phyloP scores from a whole-genome alignment of 1,140 invertebrate species.

The Maniola jurtina region DNA sequence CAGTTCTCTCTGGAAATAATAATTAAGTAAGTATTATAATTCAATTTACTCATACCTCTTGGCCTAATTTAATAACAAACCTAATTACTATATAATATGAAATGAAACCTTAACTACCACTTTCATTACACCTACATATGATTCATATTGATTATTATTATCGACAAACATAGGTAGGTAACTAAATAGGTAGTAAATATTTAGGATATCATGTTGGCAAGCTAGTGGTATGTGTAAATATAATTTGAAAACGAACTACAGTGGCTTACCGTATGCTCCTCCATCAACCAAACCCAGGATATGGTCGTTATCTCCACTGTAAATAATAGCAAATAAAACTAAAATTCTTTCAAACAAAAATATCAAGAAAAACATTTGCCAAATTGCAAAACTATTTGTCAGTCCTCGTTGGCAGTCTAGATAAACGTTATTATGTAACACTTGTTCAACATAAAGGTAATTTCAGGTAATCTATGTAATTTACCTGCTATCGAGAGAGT shows the following conservation, averaged over 20 bases:
- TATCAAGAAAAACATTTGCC: slow-evolving; percentile 44
- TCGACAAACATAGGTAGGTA: not conserved
- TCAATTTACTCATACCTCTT: slow-evolving; percentile 52
- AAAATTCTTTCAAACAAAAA: slow-evolving; percentile 36
- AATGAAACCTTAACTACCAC: not conserved
- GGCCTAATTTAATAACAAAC: slow-evolving; percentile 13
- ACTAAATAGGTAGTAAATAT: too few relatives aligned
- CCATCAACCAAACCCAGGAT: slow-evolving; percentile 72
- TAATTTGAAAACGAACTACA: slow-evolving; percentile 20
- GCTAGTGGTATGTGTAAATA: not conserved
- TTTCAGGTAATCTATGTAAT: slow-evolving; percentile 22
- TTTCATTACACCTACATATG: not conserved
- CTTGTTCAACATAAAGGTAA: slow-evolving; percentile 6
- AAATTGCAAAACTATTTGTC: slow-evolving; percentile 63
- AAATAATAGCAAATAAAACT: slow-evolving; percentile 43
- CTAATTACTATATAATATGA: not conserved
- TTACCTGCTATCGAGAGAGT: slow-evolving; percentile 76
- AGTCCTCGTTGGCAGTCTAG: slow-evolving; percentile 53
- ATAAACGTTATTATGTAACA: slow-evolving; percentile 66
- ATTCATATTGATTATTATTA: not conserved
- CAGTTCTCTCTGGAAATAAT: slow-evolving; percentile 54
- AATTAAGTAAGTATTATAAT: slow-evolving; percentile 47
- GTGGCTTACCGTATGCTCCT: slow-evolving; percentile 63
- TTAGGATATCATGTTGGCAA: not conserved
- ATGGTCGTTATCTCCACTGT: slow-evolving; percentile 71